phyloP scores from a whole-genome alignment of 2,113 vertebrate species.

The Barnardius zonarius region DNA sequence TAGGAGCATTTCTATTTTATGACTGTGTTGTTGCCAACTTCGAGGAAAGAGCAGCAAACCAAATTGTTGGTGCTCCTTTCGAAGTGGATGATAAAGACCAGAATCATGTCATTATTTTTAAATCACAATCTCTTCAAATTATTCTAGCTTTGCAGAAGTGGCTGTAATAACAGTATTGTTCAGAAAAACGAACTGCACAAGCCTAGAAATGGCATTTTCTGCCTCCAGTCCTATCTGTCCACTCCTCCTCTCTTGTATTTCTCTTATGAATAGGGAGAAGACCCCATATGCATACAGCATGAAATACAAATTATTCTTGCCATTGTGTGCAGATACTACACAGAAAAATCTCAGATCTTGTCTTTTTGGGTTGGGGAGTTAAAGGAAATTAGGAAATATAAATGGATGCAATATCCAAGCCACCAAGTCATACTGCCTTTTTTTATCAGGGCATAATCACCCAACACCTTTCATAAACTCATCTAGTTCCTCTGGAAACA shows the following conservation, averaged over 20 bases:
- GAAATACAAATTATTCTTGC: not conserved
- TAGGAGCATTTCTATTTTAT: not conserved
- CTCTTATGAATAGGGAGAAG: not conserved
- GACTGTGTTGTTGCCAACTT: not conserved
- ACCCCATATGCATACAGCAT: not conserved
- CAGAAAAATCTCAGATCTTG: slow-evolving; percentile 18
- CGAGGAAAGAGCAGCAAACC: not conserved
- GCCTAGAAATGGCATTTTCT: not conserved
- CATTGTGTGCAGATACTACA: not conserved
- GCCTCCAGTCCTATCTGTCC: not conserved
- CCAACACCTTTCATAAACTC: not conserved
- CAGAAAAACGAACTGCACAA: not conserved
- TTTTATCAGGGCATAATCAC: not conserved
- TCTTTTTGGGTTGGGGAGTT: not conserved
- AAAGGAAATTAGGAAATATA: slow-evolving; percentile 35
- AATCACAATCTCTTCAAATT: not conserved
- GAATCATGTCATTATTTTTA: not conserved
- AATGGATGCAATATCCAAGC: not conserved
- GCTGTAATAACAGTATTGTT: not conserved
- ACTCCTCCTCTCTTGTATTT: not conserved
- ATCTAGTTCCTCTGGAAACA: not conserved
- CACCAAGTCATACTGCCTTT: not conserved
- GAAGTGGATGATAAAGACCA: not conserved
- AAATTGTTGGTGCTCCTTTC: not conserved
- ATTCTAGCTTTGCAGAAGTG: not conserved